Conservation (phyloP, 2,888 invertebrate species). For the Ormyrus rosae region DNA sequence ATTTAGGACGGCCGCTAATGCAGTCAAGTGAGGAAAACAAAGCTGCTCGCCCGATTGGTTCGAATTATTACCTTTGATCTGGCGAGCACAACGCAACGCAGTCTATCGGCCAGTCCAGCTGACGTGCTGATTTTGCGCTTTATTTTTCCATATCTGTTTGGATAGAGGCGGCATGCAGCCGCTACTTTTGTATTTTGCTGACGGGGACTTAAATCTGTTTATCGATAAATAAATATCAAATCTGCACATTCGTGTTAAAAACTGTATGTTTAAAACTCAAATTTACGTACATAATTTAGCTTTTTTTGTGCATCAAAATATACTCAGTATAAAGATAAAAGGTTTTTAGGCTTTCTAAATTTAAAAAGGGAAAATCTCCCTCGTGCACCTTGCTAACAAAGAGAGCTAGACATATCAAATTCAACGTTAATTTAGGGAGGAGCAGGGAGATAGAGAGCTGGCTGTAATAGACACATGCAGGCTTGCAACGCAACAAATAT, state of each 20-base stretch:
- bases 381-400: conserved; percentile 18
- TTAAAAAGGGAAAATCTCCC: no score
- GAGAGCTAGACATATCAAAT: conserved; percentile 34
- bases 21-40: conserved; percentile 56
- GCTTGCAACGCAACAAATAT: conserved; percentile 34
- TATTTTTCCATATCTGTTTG: conserved; percentile 17
- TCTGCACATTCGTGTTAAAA: no score
- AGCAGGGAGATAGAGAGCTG: conserved; percentile 16
- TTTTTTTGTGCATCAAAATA: no score
- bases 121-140: not conserved
- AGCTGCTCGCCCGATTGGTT: conserved; percentile 31
- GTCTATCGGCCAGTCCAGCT: not conserved
- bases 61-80: conserved; percentile 54
- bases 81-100: conserved; percentile 28
- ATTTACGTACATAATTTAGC: no score
- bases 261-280: no score
- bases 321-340: no score
- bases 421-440: conserved; percentile 45
- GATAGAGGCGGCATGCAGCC: no score
- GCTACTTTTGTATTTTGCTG: no score
- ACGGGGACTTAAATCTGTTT: no score
- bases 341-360: no score
- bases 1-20: conserved; percentile 39
- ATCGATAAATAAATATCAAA: no score
- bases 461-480: conserved; percentile 9